Percentiles rank a stretch among this genome's conserved stretches.
These are phyloP conservation scores for Eristalinus aeneus DNA, from an alignment of 2,888 invertebrate genomes.

Conservation along the genomic window DNA sequence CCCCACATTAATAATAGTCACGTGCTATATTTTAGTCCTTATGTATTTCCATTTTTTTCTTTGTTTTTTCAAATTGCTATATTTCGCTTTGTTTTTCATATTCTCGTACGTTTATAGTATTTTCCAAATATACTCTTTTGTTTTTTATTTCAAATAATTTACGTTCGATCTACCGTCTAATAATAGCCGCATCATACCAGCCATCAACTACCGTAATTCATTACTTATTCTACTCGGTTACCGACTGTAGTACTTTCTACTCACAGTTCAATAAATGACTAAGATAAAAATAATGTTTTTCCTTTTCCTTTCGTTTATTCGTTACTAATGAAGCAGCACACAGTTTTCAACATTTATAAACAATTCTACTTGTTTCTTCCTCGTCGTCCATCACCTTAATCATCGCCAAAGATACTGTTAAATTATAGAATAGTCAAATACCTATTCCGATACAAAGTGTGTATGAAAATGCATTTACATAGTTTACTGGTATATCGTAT, in stretches of 20 bases:
- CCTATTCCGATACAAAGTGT: conserved; percentile 29
- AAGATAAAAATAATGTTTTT: not conserved
- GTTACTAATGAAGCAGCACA: conserved; percentile 22
- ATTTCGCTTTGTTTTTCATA: not conserved
- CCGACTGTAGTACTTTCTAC: conserved; percentile 1
- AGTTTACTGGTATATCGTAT: not conserved
- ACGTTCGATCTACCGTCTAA: not conserved
- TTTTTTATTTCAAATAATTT: not conserved
- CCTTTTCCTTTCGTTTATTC: not conserved
- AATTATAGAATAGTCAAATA: conserved; percentile 8
- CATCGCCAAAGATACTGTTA: not conserved
- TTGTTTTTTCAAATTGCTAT: conserved; percentile 2
- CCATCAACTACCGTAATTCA: not conserved
- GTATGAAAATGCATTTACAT: conserved; percentile 13
- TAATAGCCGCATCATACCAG: not conserved
- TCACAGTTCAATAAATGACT: conserved; percentile 16
- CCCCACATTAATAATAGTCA: conserved; percentile 62
- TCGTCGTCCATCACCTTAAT: not conserved
- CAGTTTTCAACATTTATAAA: conserved; percentile 4
- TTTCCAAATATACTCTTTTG: not conserved
- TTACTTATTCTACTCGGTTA: not conserved
- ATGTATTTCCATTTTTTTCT: not conserved
- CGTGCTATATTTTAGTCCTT: conserved; percentile 43
- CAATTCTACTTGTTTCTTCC: not conserved
- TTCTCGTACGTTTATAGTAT: conserved; percentile 16